These are phyloP conservation scores for Zygothrica quintamaculata DNA, from an alignment of 2,888 invertebrate genomes.

Conservation along the genomic window DNA sequence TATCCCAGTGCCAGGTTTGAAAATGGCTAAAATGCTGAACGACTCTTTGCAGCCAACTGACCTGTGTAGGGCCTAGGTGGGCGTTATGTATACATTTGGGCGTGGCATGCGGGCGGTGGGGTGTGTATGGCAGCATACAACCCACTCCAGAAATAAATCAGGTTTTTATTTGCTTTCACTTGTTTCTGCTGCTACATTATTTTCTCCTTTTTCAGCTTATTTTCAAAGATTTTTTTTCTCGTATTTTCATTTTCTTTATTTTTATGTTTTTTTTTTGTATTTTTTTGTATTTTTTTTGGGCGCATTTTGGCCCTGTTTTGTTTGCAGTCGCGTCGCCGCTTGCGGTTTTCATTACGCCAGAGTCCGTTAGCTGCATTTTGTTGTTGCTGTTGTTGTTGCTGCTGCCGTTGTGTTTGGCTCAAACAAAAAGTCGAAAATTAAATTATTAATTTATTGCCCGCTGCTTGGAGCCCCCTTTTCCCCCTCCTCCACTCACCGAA, in stretches of 20 bases:
- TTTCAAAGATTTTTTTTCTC: neutral
- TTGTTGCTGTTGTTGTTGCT: slow-evolving; percentile 24
- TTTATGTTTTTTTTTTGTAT: neutral
- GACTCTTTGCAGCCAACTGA: slow-evolving; percentile 39
- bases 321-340: slow-evolving; percentile 58
- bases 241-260: neutral
- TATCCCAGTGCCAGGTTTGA: slow-evolving; percentile 48
- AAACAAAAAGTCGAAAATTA: slow-evolving; percentile 81
- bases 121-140: slow-evolving; percentile 15
- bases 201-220: slow-evolving; percentile 29
- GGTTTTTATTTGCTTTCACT: slow-evolving; percentile 78
- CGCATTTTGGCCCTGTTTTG: slow-evolving; percentile 42
- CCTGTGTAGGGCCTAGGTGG: slow-evolving; percentile 21
- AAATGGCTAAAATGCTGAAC: slow-evolving; percentile 13
- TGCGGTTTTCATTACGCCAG: slow-evolving; percentile 47
- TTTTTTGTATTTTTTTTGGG: slow-evolving; percentile 4
- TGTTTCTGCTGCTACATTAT: slow-evolving; percentile 72
- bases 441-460: slow-evolving; percentile 82
- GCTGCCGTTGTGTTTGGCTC: slow-evolving; percentile 46
- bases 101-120: neutral
- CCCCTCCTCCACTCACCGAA: no score
- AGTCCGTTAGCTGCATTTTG: slow-evolving; percentile 30
- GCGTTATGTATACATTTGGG: neutral
- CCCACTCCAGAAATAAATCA: slow-evolving; percentile 63
- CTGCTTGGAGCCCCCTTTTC: slow-evolving; percentile 46